Evolutionary conservation across 2,113 vertebrate genomes (phyloP).

Genomic region (Anas platyrhynchos): DNA sequence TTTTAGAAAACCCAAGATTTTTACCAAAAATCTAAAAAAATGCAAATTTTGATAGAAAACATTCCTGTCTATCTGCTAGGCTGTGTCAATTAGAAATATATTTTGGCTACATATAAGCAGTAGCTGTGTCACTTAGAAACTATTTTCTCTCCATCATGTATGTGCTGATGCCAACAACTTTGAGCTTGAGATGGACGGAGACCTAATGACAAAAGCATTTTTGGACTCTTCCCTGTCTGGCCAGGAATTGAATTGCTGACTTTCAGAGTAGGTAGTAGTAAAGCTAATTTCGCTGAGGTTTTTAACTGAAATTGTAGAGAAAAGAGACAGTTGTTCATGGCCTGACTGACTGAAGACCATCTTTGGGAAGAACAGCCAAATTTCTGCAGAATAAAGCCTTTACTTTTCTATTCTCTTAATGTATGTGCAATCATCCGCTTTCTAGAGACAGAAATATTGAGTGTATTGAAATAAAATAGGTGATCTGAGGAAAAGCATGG

Average conservation of each 20-base stretch:
- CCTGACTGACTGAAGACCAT: constrained; percentile 23
- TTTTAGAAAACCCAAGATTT: background rate
- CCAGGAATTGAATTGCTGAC: constrained; percentile 38
- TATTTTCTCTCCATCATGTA: background rate
- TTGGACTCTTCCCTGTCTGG: constrained; percentile 24
- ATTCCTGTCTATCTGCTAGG: background rate
- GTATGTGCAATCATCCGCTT: background rate
- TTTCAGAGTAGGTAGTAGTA: constrained; percentile 18
- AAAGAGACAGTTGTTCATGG: background rate
- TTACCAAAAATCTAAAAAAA: background rate
- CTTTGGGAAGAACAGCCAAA: background rate
- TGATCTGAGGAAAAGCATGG: background rate
- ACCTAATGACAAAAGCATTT: background rate
- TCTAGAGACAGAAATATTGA: background rate
- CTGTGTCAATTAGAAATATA: background rate
- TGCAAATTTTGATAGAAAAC: background rate
- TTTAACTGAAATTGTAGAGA: constrained; percentile 29
- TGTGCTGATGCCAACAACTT: constrained; percentile 32
- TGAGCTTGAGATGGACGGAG: background rate
- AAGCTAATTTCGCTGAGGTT: constrained; percentile 55
- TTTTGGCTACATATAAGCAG: background rate
- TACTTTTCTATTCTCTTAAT: background rate
- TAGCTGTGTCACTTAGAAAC: background rate
- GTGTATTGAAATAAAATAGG: background rate
- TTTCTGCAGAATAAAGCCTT: background rate